Evolutionary conservation across 2,888 invertebrate species (phyloP), one percentile per base, ranked within the genome.

Genomic region (Protonemura montana): DNA sequence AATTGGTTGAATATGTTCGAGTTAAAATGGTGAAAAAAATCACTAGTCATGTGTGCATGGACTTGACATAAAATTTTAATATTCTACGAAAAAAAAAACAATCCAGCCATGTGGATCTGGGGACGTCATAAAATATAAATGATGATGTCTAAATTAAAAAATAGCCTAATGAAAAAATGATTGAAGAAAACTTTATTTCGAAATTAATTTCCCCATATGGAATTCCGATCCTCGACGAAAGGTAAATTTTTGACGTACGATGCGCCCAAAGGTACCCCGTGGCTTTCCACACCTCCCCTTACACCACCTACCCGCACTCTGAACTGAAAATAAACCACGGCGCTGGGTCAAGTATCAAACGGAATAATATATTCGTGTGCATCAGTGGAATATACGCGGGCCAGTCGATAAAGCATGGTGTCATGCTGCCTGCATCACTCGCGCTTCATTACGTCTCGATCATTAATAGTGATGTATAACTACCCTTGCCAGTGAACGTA

Each of bases 201-300:
- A 59, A 59, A 59, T 21, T 59, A 59, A 59, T 59, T 21, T 21
- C 21, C 7, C 6, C 16, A 41, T 13, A 2, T 21, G 59, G 21
- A 59, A 59, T 59, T 59, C 59, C 59, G 3, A 59, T 59, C 59
- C 21, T 7, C 78, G 78, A 28, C 28, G 26, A 78, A 78, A 78
- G 28, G 78, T 78, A 26, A 78, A 78, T 78, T 78, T 78, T 78
- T 59, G 59, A 59, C 59, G 59, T 7, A 21, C 3, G 59, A 59
- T 59, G 59, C 78, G 78, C 27, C 27, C 78, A 13, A 25, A 25
- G 78, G 78, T 28, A 21, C 78, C 78, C 78, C 28, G 26, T 28
- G 78, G 78, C 28, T 76, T 21, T n/a, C 3, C 78, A 78, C 10
- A 26, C 25, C 78, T 26, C n/a, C 26, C 28, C 78, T 26, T 28